Base-by-base conservation (phyloP, 2,888 invertebrate species). In the Nysson spinosus region DNA sequence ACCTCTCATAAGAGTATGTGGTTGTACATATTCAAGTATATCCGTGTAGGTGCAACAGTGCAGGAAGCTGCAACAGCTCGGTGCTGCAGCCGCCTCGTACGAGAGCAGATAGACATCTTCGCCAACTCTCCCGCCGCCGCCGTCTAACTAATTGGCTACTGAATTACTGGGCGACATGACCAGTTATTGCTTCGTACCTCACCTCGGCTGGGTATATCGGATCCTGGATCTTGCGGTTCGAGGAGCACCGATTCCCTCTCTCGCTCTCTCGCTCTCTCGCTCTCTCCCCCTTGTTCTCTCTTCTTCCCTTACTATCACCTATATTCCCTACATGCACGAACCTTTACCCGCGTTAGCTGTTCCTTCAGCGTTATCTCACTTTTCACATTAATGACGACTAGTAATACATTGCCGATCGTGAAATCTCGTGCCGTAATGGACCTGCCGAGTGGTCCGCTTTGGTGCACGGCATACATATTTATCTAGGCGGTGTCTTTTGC, bases 71-170 rank as follows among this genome's bases (percentile, higher is more conserved):
- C 74, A 68, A 66, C 74, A 66, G 65, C 70, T 57, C 62, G 77
- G 50, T 56, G 65, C 57, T 65, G 69, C 62, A 58, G 72, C 69
- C 66, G 72, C 65, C 73, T 70, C 62, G 75, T 77, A 73, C 75
- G 64, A 66, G 74, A 37, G 65, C 72, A 79, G 83, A 83, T 83
- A 80, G 77, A 82, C 80, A 83, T 83, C 83, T 80, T 75, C 64
- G 72, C 77, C 70, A 68, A 66, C 76, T 78, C 78, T 72, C 75
- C 74, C 72, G 69, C 78, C 69, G 69, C 78, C 69, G 77, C 81
- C 82, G 79, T 77, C 79, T 81, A 83, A 83, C 84, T 84, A 84
- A 84, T 84, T 84, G 84, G 84, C 84, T 83, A 83, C 83, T 84
- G 83, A 84, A 84, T 84, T 84, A 84, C 82, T 78, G 79, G 78